Conservation (phyloP, 2,888 invertebrate species). For the Mythimna albipuncta region DNA sequence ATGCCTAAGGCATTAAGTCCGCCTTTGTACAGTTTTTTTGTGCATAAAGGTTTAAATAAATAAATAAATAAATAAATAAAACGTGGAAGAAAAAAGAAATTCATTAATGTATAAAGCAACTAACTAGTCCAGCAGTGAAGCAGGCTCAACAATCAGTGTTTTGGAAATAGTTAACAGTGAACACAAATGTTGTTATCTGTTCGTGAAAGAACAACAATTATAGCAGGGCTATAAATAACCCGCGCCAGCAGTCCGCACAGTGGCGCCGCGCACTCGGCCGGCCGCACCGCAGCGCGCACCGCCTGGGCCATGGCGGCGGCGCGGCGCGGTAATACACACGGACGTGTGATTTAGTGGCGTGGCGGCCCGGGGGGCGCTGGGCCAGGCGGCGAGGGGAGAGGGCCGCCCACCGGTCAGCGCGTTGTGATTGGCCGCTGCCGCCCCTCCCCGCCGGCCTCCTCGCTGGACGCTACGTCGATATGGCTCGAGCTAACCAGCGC, state of each 20-base stretch:
- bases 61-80: too few species aligned
- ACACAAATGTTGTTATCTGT: background rate
- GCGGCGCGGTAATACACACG: slow-evolving; percentile 68
- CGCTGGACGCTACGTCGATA: slow-evolving; percentile 24
- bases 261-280: background rate
- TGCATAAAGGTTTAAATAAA: too few species aligned
- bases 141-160: background rate
- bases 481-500: slow-evolving; percentile 1
- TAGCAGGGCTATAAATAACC: slow-evolving; percentile 7
- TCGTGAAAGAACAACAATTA: background rate
- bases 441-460: slow-evolving; percentile 35
- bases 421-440: slow-evolving; percentile 44
- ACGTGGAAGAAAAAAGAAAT: too few species aligned
- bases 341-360: slow-evolving; percentile 66
- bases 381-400: slow-evolving; percentile 57
- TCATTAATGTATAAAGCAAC: background rate
- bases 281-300: background rate
- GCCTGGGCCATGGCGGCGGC: background rate
- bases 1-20: too few species aligned
- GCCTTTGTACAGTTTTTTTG: too few species aligned
- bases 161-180: background rate
- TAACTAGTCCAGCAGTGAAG: background rate
- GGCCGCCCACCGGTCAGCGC: slow-evolving; percentile 62
- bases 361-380: slow-evolving; percentile 42
- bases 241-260: slow-evolving; percentile 2